Evolutionary conservation across 2,113 vertebrate genomes (phyloP).

Genomic region (Puffinus mauretanicus): DNA sequence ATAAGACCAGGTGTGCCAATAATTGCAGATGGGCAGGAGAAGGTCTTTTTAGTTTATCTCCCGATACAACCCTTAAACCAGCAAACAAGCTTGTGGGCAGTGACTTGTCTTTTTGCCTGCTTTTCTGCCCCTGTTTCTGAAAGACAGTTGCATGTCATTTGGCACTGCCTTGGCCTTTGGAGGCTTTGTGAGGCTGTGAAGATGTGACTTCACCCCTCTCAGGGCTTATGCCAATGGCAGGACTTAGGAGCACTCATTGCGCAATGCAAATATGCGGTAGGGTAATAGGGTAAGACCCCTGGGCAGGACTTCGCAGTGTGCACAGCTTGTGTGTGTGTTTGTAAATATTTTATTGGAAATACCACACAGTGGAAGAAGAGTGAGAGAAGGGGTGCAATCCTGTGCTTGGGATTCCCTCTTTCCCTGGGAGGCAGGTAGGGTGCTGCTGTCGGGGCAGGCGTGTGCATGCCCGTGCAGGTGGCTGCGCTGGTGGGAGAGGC

Average conservation of each 20-base stretch:
- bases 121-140: not conserved
- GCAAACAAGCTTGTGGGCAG: not conserved
- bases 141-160: not conserved
- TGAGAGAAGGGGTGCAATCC: not conserved
- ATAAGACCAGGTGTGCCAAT: not conserved
- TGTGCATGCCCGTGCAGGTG: accelerated
- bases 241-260: accelerated
- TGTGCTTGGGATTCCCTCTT: not conserved
- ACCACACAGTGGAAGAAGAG: not conserved
- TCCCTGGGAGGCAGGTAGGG: not conserved
- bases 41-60: not conserved
- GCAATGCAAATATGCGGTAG: not conserved
- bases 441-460: not conserved
- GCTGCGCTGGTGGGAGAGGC: not conserved
- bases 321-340: not conserved
- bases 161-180: not conserved
- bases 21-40: not conserved
- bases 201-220: not conserved
- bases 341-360: not conserved
- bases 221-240: not conserved
- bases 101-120: not conserved
- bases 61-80: not conserved
- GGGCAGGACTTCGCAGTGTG: not conserved
- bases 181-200: not conserved
- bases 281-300: not conserved